phyloP scores from a whole-genome alignment of 1,140 invertebrate genomes.

The Tetragonula clypearis region DNA sequence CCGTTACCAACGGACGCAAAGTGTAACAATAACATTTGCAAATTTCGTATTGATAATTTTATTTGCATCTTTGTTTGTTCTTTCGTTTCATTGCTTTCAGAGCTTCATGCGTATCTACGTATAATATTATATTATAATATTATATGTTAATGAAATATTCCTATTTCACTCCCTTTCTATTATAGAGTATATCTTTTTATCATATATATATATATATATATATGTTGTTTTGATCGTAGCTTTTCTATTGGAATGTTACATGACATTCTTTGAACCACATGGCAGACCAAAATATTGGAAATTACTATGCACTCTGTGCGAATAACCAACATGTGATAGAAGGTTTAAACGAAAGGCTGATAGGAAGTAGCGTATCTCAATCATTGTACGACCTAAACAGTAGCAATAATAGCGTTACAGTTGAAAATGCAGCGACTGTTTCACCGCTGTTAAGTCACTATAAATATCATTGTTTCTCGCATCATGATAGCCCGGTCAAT shows the following conservation, averaged over 20 bases:
- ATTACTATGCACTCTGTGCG: slow-evolving; percentile 53
- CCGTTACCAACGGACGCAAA: background rate
- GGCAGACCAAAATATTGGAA: slow-evolving; percentile 36
- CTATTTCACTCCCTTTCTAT: background rate
- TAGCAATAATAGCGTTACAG: slow-evolving; percentile 66
- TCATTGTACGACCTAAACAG: slow-evolving; percentile 62
- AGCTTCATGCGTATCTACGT: background rate
- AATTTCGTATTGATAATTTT: background rate
- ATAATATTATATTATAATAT: too few species aligned
- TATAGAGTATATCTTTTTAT: background rate
- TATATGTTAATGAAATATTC: background rate
- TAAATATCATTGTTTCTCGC: slow-evolving; percentile 69
- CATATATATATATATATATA: too few species aligned
- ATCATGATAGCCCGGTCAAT: slow-evolving; percentile 70
- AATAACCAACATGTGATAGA: slow-evolving; percentile 71
- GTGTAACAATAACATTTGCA: background rate
- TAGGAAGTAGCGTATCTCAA: slow-evolving; percentile 63
- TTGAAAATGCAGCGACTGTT: slow-evolving; percentile 50
- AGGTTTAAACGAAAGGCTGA: slow-evolving; percentile 73
- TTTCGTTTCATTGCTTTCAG: background rate
- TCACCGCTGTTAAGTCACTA: slow-evolving; percentile 59
- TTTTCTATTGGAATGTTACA: slow-evolving; percentile 34
- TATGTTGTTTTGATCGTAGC: slow-evolving; percentile 29
- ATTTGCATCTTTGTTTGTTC: background rate
- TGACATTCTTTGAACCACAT: slow-evolving; percentile 57